Evolutionary conservation across 2,888 invertebrate species (phyloP), one percentile per base, ranked within the genome.

Genomic region (Crossocerus cetratus): DNA sequence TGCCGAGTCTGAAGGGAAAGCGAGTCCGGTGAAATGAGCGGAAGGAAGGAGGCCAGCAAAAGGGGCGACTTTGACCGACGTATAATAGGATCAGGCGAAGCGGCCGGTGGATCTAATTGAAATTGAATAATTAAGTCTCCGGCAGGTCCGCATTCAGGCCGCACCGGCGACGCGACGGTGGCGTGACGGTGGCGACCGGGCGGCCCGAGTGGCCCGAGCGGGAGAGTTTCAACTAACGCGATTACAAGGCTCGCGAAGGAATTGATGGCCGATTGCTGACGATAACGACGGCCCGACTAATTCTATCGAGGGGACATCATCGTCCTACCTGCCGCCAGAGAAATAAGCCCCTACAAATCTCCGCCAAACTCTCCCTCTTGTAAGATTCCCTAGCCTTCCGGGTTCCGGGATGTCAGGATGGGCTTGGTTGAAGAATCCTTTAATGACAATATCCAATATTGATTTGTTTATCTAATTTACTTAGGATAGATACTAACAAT

Each of bases 101-200:
- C 71, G 61, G 53, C 55, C 65, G 65, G 65, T 45, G 72, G 75
- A 77, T 78, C 82, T 82, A 86, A 84, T 84, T 78, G 83, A 74
- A 76, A 75, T 69, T 74, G 83, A 82, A 82, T 84, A 83, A 83
- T 83, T 79, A 79, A 83, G 74, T 79, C 62, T 64, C 45, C n/a
- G 43, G 63, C 45, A 16, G 59, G 60, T 56, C 53, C 20, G 55
- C 49, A 58, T 64, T 43, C 56, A 32, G 32, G 32, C 32, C 32
- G 32, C 32, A 32, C 32, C 32, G 32, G 5, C 32, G 32, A 5
- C 21, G 20, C 20, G 13, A 11, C 53, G 16, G 32, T 2, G n/a
- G n/a, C 20, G n/a, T 3, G 1, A 13, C 22, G 22, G 42, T 20
- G 21, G 21, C 16, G 21, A 32, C 44, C 11, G 62, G 5, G 16